A percentile compares a stretch with the other conserved stretches of the same genome.
Conservation (phyloP, 2,888 invertebrate genomes). For the Acleris sparsana region DNA sequence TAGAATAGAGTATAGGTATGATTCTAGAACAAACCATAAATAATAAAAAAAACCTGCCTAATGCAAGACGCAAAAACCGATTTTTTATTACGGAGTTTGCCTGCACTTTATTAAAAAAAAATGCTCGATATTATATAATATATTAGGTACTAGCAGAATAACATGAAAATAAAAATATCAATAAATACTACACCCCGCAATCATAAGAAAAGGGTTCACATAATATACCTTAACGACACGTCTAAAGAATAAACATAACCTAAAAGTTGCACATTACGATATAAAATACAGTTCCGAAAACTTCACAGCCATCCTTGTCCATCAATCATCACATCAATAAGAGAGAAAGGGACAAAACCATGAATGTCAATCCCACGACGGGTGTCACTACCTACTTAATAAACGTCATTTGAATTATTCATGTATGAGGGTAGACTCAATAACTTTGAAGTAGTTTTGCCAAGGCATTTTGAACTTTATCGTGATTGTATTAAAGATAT, state of each 20-base stretch:
- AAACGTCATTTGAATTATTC: constrained; percentile 80
- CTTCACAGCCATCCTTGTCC: constrained; percentile 24
- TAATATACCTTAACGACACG: neutral
- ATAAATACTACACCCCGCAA: constrained; percentile 11
- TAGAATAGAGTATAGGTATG: too few species aligned
- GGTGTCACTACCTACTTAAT: constrained; percentile 63
- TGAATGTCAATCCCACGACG: constrained; percentile 20
- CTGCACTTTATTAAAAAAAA: too few species aligned
- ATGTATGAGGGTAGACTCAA: constrained; percentile 73
- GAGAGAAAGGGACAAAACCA: constrained; percentile 49
- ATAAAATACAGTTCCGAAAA: constrained; percentile 24
- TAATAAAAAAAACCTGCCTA: too few species aligned
- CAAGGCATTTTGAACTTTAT: constrained; percentile 60
- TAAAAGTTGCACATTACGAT: constrained; percentile 18
- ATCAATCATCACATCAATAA: constrained; percentile 40
- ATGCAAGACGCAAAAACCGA: too few species aligned
- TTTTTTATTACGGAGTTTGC: too few species aligned
- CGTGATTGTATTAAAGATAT: constrained; percentile 45
- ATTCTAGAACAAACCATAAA: too few species aligned
- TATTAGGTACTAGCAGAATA: too few species aligned
- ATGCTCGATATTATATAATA: too few species aligned
- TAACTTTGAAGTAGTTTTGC: constrained; percentile 48
- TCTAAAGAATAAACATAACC: neutral
- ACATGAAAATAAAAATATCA: too few species aligned
- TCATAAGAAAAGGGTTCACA: neutral